Percentiles rank a stretch among this genome's conserved stretches.
Conservation (phyloP, 2,797 vertebrate genomes). For the Taenioides sp. region DNA sequence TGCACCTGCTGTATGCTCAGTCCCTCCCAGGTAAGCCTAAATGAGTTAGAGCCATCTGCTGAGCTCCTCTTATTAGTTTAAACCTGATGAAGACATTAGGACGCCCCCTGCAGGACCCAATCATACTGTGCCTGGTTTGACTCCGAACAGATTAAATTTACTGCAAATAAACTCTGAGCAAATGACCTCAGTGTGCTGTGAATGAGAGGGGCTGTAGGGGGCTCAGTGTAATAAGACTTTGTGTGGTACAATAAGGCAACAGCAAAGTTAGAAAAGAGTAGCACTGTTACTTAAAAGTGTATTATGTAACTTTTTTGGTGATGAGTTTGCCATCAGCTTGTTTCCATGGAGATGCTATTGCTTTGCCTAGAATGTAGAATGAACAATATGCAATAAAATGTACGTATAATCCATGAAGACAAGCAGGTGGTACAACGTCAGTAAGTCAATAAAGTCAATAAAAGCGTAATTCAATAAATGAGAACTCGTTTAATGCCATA, state of each 20-base stretch:
- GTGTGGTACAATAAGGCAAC: background rate
- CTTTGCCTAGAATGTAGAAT: too few species aligned
- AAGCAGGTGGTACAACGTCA: too few species aligned
- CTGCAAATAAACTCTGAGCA: constrained; percentile 14
- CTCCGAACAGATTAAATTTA: constrained; percentile 31
- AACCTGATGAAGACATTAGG: constrained; percentile 45
- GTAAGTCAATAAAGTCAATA: too few species aligned
- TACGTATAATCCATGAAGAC: too few species aligned
- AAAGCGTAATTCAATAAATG: too few species aligned
- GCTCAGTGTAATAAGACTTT: background rate
- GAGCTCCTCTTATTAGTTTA: constrained; percentile 26
- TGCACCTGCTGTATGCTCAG: background rate
- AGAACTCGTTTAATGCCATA: too few species aligned
- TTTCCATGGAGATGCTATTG: too few species aligned
- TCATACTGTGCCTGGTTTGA: constrained; percentile 22
- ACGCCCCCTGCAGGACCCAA: constrained; percentile 34
- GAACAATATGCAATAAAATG: too few species aligned
- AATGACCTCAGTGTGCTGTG: background rate
- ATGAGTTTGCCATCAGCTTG: too few species aligned
- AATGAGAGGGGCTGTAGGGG: background rate
- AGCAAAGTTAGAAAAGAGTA: background rate
- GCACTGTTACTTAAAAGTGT: background rate
- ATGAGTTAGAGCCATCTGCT: constrained; percentile 14
- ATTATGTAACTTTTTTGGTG: too few species aligned
- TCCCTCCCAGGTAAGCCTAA: constrained; percentile 4